Evolutionary conservation across 2,113 vertebrate genomes (phyloP).

Genomic region (Taurulus bubalis): DNA sequence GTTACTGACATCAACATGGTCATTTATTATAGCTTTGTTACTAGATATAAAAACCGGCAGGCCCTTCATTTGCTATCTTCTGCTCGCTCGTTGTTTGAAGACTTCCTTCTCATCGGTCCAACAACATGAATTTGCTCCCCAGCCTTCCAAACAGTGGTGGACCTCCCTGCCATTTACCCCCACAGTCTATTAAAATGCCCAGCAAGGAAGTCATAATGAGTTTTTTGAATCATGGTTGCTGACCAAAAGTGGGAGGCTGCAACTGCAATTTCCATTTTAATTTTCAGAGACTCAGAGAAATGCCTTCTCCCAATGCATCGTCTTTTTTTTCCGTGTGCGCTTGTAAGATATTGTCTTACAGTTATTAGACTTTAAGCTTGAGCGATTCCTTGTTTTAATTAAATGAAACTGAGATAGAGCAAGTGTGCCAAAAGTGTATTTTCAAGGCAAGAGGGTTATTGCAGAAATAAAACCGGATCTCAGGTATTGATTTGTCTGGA

Average conservation of each 20-base stretch:
- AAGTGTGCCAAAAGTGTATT: conserved; percentile 52
- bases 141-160: conserved; percentile 62
- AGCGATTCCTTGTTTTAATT: conserved; percentile 66
- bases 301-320: too few relatives aligned
- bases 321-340: conserved; percentile 21
- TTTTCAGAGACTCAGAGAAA: conserved; percentile 60
- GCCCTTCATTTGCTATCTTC: conserved; percentile 41
- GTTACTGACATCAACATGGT: conserved; percentile 24
- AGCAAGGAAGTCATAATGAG: conserved; percentile 79
- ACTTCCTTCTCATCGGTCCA: conserved; percentile 36
- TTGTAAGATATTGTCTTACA: conserved; percentile 73
- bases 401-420: conserved; percentile 57
- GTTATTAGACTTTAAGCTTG: conserved; percentile 67
- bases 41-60: conserved; percentile 5
- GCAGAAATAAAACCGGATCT: conserved; percentile 49
- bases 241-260: conserved; percentile 66
- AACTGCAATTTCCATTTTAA: conserved; percentile 70
- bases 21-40: conserved; percentile 40
- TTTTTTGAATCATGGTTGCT: conserved; percentile 66
- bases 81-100: conserved; percentile 48
- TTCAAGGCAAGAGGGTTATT: conserved; percentile 30
- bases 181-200: conserved; percentile 75
- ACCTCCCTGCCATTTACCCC: conserved; percentile 68
- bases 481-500: conserved; percentile 68
- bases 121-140: conserved; percentile 61